Evolutionary conservation across 2,888 invertebrate genomes (phyloP).

Genomic region (Mayetiola destructor): DNA sequence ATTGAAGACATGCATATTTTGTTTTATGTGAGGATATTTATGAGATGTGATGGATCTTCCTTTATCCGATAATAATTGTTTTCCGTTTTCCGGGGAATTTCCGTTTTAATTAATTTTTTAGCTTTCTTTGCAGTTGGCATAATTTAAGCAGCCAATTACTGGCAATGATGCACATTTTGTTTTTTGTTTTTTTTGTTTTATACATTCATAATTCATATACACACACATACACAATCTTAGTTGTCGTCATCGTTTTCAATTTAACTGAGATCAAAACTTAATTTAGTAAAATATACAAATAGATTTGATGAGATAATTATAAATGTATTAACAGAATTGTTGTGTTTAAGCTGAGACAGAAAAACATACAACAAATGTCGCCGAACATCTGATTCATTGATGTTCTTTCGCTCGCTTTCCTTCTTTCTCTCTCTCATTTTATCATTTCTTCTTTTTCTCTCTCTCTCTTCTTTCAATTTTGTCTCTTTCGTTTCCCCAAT

Average conservation of each 20-base stretch:
- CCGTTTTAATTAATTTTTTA: no score
- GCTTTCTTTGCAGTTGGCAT: no score
- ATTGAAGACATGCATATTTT: no score
- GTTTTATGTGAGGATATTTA: no score
- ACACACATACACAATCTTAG: background rate
- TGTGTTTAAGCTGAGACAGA: background rate
- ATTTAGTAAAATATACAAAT: constrained; percentile 10
- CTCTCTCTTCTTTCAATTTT: background rate
- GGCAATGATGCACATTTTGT: background rate
- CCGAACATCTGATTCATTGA: background rate
- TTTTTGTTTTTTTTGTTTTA: background rate
- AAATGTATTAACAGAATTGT: constrained; percentile 11
- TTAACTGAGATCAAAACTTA: constrained; percentile 9
- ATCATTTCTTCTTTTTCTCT: background rate
- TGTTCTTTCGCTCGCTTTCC: background rate
- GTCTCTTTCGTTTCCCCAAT: background rate
- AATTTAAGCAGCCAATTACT: no score
- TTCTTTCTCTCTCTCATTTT: background rate
- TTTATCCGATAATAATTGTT: no score
- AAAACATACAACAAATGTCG: no score
- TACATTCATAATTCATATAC: background rate
- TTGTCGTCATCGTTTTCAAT: no score
- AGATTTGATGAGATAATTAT: constrained; percentile 12
- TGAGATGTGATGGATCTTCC: no score
- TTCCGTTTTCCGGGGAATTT: no score